phyloP scores from a whole-genome alignment of 2,888 invertebrate genomes.

The Microplitis deprimator region DNA sequence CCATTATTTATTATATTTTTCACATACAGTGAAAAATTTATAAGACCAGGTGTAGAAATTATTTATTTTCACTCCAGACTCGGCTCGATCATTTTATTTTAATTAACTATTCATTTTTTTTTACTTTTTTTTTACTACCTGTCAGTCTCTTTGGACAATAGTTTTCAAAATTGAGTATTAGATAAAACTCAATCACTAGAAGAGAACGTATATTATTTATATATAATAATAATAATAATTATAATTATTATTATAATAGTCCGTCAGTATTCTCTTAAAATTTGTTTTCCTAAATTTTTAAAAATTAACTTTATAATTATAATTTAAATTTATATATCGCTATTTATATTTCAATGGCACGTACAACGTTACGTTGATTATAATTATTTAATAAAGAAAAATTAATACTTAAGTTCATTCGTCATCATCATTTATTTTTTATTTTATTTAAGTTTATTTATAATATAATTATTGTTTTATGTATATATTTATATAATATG shows the following conservation, averaged over 20 bases:
- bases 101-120: conserved; percentile 19
- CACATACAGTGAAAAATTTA: conserved; percentile 9
- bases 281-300: conserved; percentile 30
- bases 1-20: conserved; percentile 27
- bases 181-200: conserved; percentile 15
- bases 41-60: conserved; percentile 24
- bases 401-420: conserved; percentile 15
- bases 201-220: conserved; percentile 23
- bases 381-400: conserved; percentile 1
- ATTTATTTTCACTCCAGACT: conserved; percentile 24
- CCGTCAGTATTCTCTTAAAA: conserved; percentile 40
- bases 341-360: conserved; percentile 27
- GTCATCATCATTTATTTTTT: background rate
- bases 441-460: background rate
- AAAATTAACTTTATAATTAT: conserved; percentile 15
- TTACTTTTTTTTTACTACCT: conserved; percentile 21
- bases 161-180: conserved; percentile 10
- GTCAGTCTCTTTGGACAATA: conserved; percentile 32
- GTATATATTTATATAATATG: background rate
- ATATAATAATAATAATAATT: conserved; percentile 34
- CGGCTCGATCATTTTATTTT: conserved; percentile 20
- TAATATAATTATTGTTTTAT: background rate
- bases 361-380: conserved; percentile 22
- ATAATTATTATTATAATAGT: conserved; percentile 45
- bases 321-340: conserved; percentile 16